Evolutionary conservation across 2,113 vertebrate species (phyloP).

Genomic region (Scatophagus argus): DNA sequence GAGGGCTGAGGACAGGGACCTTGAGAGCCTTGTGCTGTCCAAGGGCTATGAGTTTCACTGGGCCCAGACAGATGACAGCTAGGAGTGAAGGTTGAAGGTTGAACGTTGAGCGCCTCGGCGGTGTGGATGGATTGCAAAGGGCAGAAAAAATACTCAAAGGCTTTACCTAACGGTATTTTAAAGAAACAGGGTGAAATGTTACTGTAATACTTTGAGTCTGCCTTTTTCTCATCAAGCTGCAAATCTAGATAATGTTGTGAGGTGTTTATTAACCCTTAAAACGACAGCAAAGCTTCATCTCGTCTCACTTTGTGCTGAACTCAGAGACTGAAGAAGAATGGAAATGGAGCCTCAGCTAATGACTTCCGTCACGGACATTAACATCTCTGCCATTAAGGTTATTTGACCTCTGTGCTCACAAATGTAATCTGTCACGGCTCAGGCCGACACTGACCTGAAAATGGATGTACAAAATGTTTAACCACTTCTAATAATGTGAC

Average conservation of each 20-base stretch:
- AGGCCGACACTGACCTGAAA: conserved; percentile 25
- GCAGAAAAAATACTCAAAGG: not conserved
- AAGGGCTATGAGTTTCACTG: conserved; percentile 86
- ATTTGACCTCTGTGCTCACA: conserved; percentile 10
- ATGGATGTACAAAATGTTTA: not conserved
- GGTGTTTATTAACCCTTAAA: not conserved
- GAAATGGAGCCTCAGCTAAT: conserved; percentile 1
- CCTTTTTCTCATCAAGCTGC: not conserved
- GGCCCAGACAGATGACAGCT: conserved; percentile 66
- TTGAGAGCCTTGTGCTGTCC: conserved; percentile 86
- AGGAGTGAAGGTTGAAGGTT: conserved; percentile 15
- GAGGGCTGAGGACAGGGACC: conserved; percentile 86
- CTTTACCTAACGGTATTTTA: not conserved
- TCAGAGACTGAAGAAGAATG: not conserved
- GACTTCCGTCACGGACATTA: not conserved
- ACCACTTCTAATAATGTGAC: not conserved
- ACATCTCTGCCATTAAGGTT: conserved; percentile 17
- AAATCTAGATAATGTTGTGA: not conserved
- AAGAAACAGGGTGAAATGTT: not conserved
- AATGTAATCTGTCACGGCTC: not conserved
- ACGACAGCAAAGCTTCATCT: not conserved
- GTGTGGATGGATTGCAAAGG: not conserved
- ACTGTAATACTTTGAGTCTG: not conserved
- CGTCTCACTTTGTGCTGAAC: not conserved
- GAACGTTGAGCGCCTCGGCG: not conserved